Evolutionary conservation across 2,113 vertebrate genomes (phyloP).

Genomic region (Mionectes macconnelli): DNA sequence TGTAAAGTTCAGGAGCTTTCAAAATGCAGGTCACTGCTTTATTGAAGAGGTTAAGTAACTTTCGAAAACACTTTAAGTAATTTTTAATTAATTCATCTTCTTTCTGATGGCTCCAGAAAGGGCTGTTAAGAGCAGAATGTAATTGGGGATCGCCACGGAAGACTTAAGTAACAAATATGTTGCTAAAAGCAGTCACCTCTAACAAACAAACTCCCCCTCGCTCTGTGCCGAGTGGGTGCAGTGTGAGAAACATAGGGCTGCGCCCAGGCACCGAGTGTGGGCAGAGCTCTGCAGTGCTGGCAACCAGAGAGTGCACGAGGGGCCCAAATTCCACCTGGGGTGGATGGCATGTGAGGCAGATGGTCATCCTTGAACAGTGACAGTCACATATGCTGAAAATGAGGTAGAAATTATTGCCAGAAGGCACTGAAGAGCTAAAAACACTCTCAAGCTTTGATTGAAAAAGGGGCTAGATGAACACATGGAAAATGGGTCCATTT

Average conservation of each 20-base stretch:
- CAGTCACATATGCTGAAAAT: not conserved
- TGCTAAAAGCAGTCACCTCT: not conserved
- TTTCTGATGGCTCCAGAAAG: not conserved
- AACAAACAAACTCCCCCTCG: not conserved
- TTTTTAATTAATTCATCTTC: constrained; percentile 1
- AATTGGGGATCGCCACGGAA: not conserved
- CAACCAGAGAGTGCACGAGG: accelerated
- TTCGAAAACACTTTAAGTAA: not conserved
- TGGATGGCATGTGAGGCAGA: not conserved
- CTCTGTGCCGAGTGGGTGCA: accelerated
- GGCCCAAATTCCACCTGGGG: accelerated
- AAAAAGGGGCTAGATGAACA: not conserved
- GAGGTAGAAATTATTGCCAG: not conserved
- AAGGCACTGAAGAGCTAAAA: not conserved
- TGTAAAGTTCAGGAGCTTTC: not conserved
- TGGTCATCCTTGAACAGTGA: not conserved
- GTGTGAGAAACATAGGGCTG: accelerated
- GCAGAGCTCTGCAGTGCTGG: not conserved
- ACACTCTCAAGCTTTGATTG: not conserved
- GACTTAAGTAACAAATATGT: not conserved
- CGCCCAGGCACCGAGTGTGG: accelerated
- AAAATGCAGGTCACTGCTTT: not conserved
- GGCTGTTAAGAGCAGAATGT: not conserved
- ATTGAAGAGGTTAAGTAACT: not conserved
- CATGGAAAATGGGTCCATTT: not conserved